Evolutionary conservation across 2,797 vertebrate species (phyloP).

Genomic region (Sebastes itinus): DNA sequence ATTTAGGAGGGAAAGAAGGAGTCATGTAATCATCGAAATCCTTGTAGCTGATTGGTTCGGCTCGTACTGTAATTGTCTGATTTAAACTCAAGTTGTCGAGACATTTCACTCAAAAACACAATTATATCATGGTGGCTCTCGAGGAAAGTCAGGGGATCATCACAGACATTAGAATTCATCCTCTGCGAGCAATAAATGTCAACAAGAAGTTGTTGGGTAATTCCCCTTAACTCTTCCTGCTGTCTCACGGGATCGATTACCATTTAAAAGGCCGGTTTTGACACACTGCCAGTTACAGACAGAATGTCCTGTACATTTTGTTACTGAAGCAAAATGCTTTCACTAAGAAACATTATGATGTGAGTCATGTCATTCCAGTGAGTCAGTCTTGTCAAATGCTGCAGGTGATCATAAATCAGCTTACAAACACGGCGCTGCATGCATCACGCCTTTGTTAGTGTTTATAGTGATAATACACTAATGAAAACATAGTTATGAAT

Average conservation of each 20-base stretch:
- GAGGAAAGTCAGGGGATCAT: background rate
- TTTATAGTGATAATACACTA: too few relatives aligned
- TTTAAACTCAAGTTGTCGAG: background rate
- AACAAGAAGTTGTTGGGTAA: background rate
- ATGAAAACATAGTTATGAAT: too few relatives aligned
- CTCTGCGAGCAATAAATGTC: background rate
- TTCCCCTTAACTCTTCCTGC: background rate
- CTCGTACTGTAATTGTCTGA: background rate
- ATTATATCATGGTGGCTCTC: background rate
- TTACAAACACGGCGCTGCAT: background rate
- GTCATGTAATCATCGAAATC: too few relatives aligned
- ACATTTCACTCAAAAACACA: background rate
- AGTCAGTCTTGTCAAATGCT: background rate
- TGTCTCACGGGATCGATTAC: background rate
- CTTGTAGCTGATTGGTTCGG: too few relatives aligned
- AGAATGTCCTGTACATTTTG: background rate
- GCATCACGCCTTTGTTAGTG: background rate
- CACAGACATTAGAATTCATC: background rate
- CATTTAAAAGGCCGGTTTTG: background rate
- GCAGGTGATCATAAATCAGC: too few relatives aligned
- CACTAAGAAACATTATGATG: background rate
- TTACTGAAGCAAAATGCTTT: background rate
- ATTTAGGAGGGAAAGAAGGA: background rate
- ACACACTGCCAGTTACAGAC: background rate
- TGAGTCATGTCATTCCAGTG: background rate